Conservation (phyloP, 2,113 vertebrate species). For the Morone saxatilis region DNA sequence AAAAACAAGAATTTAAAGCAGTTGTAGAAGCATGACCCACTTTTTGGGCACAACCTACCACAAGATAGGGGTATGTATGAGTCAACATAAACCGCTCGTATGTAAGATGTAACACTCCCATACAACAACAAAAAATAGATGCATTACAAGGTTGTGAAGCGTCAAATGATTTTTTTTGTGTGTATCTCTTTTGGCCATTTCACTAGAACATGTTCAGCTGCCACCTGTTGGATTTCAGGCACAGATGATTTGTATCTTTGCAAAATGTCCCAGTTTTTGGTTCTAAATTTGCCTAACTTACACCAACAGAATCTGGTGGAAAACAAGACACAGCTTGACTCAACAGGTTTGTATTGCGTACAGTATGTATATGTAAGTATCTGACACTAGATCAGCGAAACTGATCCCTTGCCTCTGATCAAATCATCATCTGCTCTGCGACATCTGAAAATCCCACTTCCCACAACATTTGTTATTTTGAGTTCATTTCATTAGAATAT, state of each 20-base stretch:
- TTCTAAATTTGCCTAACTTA: conserved; percentile 25
- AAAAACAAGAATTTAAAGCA: conserved; percentile 36
- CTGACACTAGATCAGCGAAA: conserved; percentile 10
- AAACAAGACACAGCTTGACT: conserved; percentile 12
- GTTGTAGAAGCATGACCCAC: conserved; percentile 4
- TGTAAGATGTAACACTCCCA: neutral
- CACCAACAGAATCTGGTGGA: conserved; percentile 11
- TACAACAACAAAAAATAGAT: conserved; percentile 11
- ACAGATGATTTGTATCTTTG: conserved; percentile 45
- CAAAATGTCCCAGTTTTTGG: conserved; percentile 44
- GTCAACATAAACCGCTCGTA: neutral
- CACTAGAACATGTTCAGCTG: conserved; percentile 41
- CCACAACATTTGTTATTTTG: conserved; percentile 11
- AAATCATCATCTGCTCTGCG: conserved; percentile 52
- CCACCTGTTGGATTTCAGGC: conserved; percentile 57
- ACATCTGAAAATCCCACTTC: conserved; percentile 27
- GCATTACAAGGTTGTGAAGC: neutral
- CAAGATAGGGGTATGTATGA: neutral
- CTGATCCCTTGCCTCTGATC: conserved; percentile 24
- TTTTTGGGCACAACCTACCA: neutral
- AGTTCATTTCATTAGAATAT: conserved; percentile 14
- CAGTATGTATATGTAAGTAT: neutral
- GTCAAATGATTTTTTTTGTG: neutral
- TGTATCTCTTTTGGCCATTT: conserved; percentile 34
- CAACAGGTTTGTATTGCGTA: neutral